phyloP scores from a whole-genome alignment of 2,113 vertebrate genomes.

The Nesoenas mayeri region DNA sequence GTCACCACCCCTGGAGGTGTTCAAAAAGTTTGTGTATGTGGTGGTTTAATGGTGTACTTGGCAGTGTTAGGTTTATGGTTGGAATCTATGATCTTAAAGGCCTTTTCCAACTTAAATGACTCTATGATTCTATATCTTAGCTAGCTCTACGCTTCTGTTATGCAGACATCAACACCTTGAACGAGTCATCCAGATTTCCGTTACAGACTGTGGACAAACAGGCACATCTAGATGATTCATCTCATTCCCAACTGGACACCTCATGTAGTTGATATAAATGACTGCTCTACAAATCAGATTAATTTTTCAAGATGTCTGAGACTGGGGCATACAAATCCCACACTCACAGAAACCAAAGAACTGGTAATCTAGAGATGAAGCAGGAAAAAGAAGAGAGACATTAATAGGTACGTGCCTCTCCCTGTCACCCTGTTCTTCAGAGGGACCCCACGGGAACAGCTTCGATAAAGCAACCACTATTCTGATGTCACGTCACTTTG shows the following conservation, averaged over 20 bases:
- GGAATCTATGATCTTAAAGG: not conserved
- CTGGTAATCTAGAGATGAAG: accelerated
- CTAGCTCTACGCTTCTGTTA: not conserved
- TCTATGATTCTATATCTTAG: not conserved
- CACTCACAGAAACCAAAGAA: not conserved
- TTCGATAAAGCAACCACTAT: too few relatives aligned
- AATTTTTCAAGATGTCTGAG: not conserved
- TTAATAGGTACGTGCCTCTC: accelerated
- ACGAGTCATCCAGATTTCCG: not conserved
- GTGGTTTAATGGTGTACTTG: not conserved
- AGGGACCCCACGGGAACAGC: accelerated
- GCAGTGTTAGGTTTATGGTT: not conserved
- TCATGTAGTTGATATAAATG: not conserved
- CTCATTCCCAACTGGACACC: not conserved
- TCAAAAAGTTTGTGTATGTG: not conserved
- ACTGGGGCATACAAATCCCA: not conserved
- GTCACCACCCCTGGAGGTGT: not conserved
- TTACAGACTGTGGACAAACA: not conserved
- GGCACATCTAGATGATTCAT: not conserved
- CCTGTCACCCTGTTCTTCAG: accelerated
- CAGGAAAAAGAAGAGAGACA: not conserved
- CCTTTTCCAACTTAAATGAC: not conserved
- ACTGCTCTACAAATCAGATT: not conserved
- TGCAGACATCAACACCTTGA: not conserved
- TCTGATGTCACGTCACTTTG: not conserved